Base-by-base conservation (phyloP, 2,113 vertebrate genomes). In the Corythoichthys intestinalis region DNA sequence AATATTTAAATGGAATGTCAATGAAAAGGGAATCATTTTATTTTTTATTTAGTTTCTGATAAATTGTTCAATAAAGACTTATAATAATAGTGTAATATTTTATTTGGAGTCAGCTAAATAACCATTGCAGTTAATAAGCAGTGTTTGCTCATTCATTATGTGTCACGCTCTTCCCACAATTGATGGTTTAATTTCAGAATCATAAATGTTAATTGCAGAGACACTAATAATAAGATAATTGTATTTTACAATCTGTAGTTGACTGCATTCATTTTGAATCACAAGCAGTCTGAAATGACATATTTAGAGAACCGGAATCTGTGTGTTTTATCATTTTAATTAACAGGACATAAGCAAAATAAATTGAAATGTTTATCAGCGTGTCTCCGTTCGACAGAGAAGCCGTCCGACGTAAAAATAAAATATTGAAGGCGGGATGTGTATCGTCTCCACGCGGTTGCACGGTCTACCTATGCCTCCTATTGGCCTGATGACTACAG, bases 381-480 rank as follows among this genome's bases (percentile, higher is more conserved):
- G 66, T 34, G 5, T 77, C 70, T 57, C 48, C 67, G 14, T 53
- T 57, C 46, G 52, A 58, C 60, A 11, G 41, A 74, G 64, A 65
- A 14, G 4, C 56, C 41, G 63, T 72, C 70, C 64, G 61, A 70
- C 66, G 71, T 2, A 59, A 39, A 71, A 83, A 79, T 71, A 64
- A 75, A 75, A 75, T 69, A 67, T 28, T 74, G 53, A 70, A 69
- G 44, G 57, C 59, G 57, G 70, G 63, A 70, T 54, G 35, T 74
- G 62, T 53, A 72, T 83, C 57, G 61, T 65, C 60, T 70, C 82
- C 60, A 59, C 69, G 81, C 52, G 71, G 85, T 92, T 93, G 85
- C 84, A 86, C 84, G 92, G 93, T 93, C 84, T 94, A 91, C 91
- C 92, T 92, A 93, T 94, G 94, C 93, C 93, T 94, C 91, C 94